These are phyloP conservation scores for Tetropium fuscum DNA, from an alignment of 2,888 invertebrate species.

Conservation along the genomic window DNA sequence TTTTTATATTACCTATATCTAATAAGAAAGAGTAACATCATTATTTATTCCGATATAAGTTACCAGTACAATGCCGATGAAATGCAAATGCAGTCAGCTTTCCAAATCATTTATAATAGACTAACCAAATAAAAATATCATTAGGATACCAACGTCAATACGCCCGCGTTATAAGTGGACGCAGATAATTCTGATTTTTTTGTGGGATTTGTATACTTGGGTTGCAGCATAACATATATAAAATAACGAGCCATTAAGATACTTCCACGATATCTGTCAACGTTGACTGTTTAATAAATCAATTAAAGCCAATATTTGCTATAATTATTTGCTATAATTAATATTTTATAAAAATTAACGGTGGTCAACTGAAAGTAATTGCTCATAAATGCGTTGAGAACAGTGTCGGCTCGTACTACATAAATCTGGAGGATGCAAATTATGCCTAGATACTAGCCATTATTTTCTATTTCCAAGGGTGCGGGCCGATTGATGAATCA, in stretches of 20 bases:
- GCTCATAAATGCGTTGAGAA: no score
- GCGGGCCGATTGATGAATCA: no score
- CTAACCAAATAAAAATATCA: constrained; percentile 13
- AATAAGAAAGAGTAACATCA: not conserved
- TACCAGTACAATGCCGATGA: constrained; percentile 6
- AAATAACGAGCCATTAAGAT: constrained; percentile 17
- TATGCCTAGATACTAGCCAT: no score
- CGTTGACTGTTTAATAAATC: no score
- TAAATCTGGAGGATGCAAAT: no score
- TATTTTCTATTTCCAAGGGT: no score
- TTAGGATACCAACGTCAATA: constrained; percentile 18
- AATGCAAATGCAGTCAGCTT: constrained; percentile 13
- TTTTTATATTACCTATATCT: constrained; percentile 1
- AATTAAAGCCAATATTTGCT: no score
- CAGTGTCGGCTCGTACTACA: no score
- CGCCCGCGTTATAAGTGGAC: constrained; percentile 15
- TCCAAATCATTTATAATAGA: constrained; percentile 18
- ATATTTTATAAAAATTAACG: no score
- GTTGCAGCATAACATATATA: constrained; percentile 4
- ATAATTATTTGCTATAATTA: no score
- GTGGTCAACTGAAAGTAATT: no score
- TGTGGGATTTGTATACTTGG: constrained; percentile 13
- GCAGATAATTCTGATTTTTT: constrained; percentile 9
- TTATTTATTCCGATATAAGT: constrained; percentile 2
- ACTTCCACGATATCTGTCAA: constrained; percentile 9